Evolutionary conservation across 2,888 invertebrate genomes (phyloP), one percentile per base, ranked within the genome.

Genomic region (Microchrysa polita): DNA sequence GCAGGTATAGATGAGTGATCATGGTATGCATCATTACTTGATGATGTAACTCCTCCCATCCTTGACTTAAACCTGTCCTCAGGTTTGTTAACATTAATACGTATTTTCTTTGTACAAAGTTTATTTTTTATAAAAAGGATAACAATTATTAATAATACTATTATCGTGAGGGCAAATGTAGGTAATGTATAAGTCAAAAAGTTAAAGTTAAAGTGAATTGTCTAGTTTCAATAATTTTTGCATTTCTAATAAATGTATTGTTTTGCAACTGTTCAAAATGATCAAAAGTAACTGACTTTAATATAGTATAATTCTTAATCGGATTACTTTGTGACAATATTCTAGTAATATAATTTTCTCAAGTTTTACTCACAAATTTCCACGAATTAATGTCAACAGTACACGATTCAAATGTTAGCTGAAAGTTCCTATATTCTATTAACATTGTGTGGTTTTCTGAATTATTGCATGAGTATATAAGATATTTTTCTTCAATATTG

Each of bases 271-370:
- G 60, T 60, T 27, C 27, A 60, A n/a, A 34, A 27, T 60, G 60
- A 60, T 22, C 16, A 60, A 60, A 34, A 14, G 9, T 60, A n/a
- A 27, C 34, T 60, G 60, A 10, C n/a, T n/a, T n/a, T n/a, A n/a
- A n/a, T n/a, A n/a, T n/a, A n/a, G n/a, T n/a, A n/a, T n/a, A n/a
- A n/a, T n/a, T n/a, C n/a, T n/a, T n/a, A n/a, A n/a, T n/a, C n/a
- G n/a, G n/a, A n/a, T n/a, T n/a, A n/a, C n/a, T 60, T 60, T 60
- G 60, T 27, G 27, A 34, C 16, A 60, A 22, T 60, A 60, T 60
- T 60, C 34, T 60, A 14, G 34, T n/a, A n/a, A 60, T 23, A 34
- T 27, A 60, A 34, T 34, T 60, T 60, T 60, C 60, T 23, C 27
- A 60, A 22, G 34, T 27, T 60, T 27, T 14, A 34, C 60, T 60